Evolutionary conservation across 2,888 invertebrate genomes (phyloP), one percentile per base, ranked within the genome.

Genomic region (Drosophila monieri): DNA sequence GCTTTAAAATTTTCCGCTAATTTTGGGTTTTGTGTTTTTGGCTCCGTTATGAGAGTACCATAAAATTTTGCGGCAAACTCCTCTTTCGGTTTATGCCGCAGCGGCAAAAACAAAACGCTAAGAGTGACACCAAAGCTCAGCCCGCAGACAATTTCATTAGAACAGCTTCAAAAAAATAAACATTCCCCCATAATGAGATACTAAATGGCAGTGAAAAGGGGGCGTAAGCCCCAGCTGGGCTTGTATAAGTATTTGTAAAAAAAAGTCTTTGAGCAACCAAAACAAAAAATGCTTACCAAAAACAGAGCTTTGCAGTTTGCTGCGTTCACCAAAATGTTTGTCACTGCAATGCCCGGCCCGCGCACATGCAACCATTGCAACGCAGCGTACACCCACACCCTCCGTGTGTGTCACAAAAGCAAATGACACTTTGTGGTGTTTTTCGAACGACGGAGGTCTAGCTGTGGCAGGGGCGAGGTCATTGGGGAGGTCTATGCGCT

Each of bases 111-210:
- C 59, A 59, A 32, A 58, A 54, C 49, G 48, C 60, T 43, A 69
- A 61, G 65, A 76, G 72, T 54, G 39, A 37, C 35, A 44, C 43
- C 48, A 59, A 55, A 75, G 66, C 67, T 21, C 54, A 30, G 65
- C 88, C 83, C 88, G 86, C 83, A 86, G 84, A 79, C 84, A 86
- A 88, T 84, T 88, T 88, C 88, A 84, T 88, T 88, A 83, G 70
- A 74, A 69, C 32, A 64, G 39, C 39, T 41, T 41, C 4, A 41
- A 41, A 41, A 41, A 18, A 18, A 37, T 8, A 41, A 41, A 41
- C 65, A 70, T 66, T 64, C 60, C 70, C 62, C 65, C 52, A 73
- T 65, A 53, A 66, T 53, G 51, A 71, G 41, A 58, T 39, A 54
- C 64, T 46, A 48, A 55, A 54, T 44, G 62, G 43, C 43, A 44